phyloP scores from a whole-genome alignment of 2,113 vertebrate genomes.

The Aspiorhynchus laticeps region DNA sequence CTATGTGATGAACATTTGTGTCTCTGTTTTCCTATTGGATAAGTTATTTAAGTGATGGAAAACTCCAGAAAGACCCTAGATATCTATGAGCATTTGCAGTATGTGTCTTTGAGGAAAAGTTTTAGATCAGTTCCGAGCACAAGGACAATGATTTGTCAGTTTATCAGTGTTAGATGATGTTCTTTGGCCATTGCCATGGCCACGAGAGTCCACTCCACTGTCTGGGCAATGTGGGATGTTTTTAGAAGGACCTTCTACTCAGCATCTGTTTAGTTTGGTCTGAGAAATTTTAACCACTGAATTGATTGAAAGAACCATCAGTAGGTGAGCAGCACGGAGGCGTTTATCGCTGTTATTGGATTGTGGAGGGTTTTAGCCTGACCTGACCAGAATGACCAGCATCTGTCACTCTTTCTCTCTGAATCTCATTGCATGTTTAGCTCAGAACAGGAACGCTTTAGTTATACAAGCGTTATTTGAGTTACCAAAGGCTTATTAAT shows the following conservation, averaged over 20 bases:
- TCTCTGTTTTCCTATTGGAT: neutral
- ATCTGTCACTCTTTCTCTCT: slow-evolving; percentile 9
- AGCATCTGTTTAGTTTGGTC: neutral
- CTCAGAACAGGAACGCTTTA: neutral
- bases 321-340: neutral
- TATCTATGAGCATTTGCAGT: neutral
- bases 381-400: slow-evolving; percentile 20
- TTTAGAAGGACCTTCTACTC: neutral
- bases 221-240: neutral
- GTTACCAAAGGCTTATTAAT: neutral
- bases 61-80: neutral
- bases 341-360: slow-evolving; percentile 22
- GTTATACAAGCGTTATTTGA: neutral
- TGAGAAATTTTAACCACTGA: neutral
- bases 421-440: neutral
- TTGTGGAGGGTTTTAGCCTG: slow-evolving; percentile 13
- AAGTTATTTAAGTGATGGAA: neutral
- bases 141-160: neutral
- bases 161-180: neutral
- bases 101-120: neutral
- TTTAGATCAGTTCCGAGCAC: neutral
- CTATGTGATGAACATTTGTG: neutral
- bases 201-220: neutral
- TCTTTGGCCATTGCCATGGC: neutral
- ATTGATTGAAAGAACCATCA: neutral